phyloP scores from a whole-genome alignment of 2,113 vertebrate genomes.

The Gobius niger region DNA sequence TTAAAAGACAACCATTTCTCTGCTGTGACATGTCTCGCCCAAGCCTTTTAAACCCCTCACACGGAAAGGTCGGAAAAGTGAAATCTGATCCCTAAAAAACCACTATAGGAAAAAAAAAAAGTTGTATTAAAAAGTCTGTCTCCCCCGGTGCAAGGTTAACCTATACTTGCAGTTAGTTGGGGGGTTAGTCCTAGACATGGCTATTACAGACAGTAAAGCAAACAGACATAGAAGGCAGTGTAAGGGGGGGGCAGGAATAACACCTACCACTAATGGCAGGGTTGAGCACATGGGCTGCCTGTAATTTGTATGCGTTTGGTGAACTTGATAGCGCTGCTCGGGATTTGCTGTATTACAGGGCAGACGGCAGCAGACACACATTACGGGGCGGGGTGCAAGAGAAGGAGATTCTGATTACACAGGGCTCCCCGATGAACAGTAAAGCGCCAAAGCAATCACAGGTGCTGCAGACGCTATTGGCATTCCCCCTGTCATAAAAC shows the following conservation, averaged over 20 bases:
- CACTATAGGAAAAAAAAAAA: constrained; percentile 6
- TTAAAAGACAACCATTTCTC: constrained; percentile 42
- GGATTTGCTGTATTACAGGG: constrained; percentile 73
- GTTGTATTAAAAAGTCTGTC: constrained; percentile 12
- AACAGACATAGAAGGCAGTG: constrained; percentile 62
- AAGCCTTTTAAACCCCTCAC: neutral
- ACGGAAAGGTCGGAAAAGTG: neutral
- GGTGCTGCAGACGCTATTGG: constrained; percentile 10
- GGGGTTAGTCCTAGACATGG: constrained; percentile 39
- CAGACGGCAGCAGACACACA: constrained; percentile 65
- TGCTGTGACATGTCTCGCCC: constrained; percentile 26
- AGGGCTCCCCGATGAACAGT: constrained; percentile 21
- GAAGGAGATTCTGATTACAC: constrained; percentile 62
- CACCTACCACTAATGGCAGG: constrained; percentile 71
- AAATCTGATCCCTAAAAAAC: constrained; percentile 13
- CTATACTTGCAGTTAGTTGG: constrained; percentile 41
- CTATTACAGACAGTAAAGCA: constrained; percentile 56
- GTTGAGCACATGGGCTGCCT: constrained; percentile 63
- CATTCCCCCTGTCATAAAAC: neutral
- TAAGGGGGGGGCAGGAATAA: constrained; percentile 64
- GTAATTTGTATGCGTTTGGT: constrained; percentile 72
- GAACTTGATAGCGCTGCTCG: constrained; percentile 67
- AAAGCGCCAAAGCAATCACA: constrained; percentile 28
- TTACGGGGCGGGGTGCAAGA: constrained; percentile 54
- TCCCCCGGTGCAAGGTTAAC: constrained; percentile 19